phyloP scores from a whole-genome alignment of 2,888 invertebrate genomes.

The Drosophila borealis region DNA sequence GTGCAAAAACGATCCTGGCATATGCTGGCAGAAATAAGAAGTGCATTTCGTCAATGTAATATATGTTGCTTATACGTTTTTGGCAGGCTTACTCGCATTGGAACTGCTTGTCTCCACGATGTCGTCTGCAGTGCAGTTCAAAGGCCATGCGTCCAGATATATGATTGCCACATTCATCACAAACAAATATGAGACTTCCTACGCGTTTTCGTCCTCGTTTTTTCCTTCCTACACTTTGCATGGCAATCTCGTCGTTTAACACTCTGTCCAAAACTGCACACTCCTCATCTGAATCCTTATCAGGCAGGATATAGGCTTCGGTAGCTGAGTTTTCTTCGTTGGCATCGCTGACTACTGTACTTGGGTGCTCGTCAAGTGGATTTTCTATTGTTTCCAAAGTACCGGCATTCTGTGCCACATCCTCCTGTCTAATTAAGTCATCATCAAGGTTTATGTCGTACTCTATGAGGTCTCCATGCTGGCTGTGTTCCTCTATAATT shows the following conservation, averaged over 20 bases:
- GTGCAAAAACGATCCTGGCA: slow-evolving; percentile 69
- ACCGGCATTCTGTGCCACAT: slow-evolving; percentile 7
- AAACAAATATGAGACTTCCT: slow-evolving; percentile 51
- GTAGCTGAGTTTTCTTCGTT: not conserved
- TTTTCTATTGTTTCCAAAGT: slow-evolving; percentile 1
- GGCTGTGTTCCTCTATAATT: slow-evolving; percentile 4
- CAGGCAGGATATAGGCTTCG: slow-evolving; percentile 25
- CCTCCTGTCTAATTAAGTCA: slow-evolving; percentile 20
- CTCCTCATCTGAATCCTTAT: slow-evolving; percentile 45
- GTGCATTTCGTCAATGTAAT: not conserved
- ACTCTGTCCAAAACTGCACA: slow-evolving; percentile 42
- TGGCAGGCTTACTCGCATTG: slow-evolving; percentile 61
- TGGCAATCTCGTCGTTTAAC: slow-evolving; percentile 46
- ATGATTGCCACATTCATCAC: slow-evolving; percentile 70
- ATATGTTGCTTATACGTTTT: not conserved
- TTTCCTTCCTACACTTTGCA: slow-evolving; percentile 19
- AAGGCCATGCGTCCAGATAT: slow-evolving; percentile 68
- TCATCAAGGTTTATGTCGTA: slow-evolving; percentile 47
- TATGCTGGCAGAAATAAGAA: slow-evolving; percentile 34
- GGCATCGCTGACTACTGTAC: not conserved
- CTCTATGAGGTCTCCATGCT: slow-evolving; percentile 33
- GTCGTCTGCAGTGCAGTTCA: slow-evolving; percentile 70
- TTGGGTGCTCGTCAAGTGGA: slow-evolving; percentile 7
- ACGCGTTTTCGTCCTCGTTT: slow-evolving; percentile 37
- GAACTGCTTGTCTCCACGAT: slow-evolving; percentile 70